Evolutionary conservation across 1,140 invertebrate species (phyloP), one percentile per base, ranked within the genome.

Genomic region (Trichomalopsis sarcophagae): DNA sequence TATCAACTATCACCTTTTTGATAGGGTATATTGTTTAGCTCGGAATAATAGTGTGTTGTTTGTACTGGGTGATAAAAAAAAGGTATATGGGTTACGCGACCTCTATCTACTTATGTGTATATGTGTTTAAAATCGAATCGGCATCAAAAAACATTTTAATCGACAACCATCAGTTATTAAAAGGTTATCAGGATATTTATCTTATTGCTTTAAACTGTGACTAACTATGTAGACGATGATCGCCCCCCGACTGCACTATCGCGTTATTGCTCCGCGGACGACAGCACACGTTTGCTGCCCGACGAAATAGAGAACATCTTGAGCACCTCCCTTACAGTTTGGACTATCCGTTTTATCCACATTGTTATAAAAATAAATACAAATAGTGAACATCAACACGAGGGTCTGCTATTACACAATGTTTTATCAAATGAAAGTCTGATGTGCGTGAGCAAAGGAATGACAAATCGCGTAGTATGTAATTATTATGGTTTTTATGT

Each of bases 371-470:
- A 17, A 55, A 78, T 9, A 62, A 78, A 78, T 30, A 36, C 4
- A 14, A 73, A 75, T 23, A 68, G 68, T 33, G 73, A 83, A 36
- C 62, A 83, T 82, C 73, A 82, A 75, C n/a, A 82, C 47, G 44
- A 74, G 73, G 69, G 81, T 75, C 73, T 75, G 81, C 50, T 82
- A 62, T 82, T 75, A 23, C 23, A 21, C 23, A 21, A 44, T 47
- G 36, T 66, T 83, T 83, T 77, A 83, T 77, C 62, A 30, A 83
- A 83, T 83, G 55, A 77, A 83, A 77, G 81, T 83, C 81, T 83
- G 81, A 83, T 68, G 55, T 79, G 82, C 14, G 69, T 80, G 77
- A 80, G 77, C 77, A 80, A 76, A 75, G 47, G 78, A 80, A 84
- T 84, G 69, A 84, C 77, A 84, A 84, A 50, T 81, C 40, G 77